Conservation (phyloP, 2,888 invertebrate species). For the Endotricha flammealis region DNA sequence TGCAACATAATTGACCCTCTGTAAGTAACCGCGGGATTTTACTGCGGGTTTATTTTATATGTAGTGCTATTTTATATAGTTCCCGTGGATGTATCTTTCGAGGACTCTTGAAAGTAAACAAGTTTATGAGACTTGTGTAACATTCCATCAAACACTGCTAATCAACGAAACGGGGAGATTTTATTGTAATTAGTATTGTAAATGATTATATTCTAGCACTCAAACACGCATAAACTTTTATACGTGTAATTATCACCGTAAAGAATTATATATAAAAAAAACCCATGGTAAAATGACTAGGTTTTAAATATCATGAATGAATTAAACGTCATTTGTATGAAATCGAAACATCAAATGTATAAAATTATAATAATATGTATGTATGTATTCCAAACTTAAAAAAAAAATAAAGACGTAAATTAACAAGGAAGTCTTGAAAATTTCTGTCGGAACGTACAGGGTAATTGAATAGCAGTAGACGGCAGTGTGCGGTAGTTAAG, state of each 20-base stretch:
- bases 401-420: no score
- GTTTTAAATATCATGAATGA: no score
- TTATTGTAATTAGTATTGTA: background rate
- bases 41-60: conserved; percentile 44
- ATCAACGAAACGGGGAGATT: background rate
- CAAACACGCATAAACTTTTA: no score
- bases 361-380: no score
- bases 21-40: conserved; percentile 54
- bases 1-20: conserved; percentile 71
- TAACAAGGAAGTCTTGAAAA: conserved; percentile 51
- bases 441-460: conserved; percentile 45
- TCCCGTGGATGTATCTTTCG: background rate
- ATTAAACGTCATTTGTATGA: no score
- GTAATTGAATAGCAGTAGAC: conserved; percentile 69
- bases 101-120: conserved; percentile 1
- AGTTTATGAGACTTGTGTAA: background rate
- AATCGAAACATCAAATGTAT: no score
- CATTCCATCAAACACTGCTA: background rate
- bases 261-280: no score
- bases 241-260: no score
- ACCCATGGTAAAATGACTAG: no score
- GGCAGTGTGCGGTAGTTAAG: conserved; percentile 54
- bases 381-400: no score
- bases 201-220: no score
- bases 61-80: conserved; percentile 17